phyloP scores from a whole-genome alignment of 1,140 invertebrate species.

The Thaumatotibia leucotreta region DNA sequence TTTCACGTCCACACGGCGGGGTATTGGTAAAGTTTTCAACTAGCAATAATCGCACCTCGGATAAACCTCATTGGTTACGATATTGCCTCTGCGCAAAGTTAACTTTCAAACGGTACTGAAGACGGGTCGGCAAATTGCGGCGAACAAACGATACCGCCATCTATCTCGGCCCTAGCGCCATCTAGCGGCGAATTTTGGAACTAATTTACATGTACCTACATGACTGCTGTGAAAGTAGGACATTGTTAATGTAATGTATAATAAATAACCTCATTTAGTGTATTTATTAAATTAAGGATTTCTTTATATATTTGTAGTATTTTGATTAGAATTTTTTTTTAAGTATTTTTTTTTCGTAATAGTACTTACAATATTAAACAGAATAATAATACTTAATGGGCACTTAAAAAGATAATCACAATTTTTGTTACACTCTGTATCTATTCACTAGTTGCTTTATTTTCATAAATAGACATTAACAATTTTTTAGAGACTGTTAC shows the following conservation, averaged over 20 bases:
- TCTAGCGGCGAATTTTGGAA: not conserved
- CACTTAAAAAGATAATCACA: too few relatives aligned
- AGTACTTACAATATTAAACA: too few relatives aligned
- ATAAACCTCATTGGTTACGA: slow-evolving; percentile 92
- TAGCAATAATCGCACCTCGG: slow-evolving; percentile 93
- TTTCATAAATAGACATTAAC: too few relatives aligned
- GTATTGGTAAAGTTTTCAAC: slow-evolving; percentile 96
- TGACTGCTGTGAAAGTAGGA: not conserved
- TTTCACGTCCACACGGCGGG: slow-evolving; percentile 94
- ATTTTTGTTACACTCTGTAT: too few relatives aligned
- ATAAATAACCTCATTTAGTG: too few relatives aligned
- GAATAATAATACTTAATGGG: too few relatives aligned
- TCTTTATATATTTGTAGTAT: too few relatives aligned
- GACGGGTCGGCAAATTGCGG: slow-evolving; percentile 28
- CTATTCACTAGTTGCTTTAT: too few relatives aligned
- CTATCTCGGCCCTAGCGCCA: not conserved
- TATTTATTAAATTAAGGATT: not conserved
- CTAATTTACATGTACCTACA: slow-evolving; percentile 10
- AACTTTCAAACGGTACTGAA: slow-evolving; percentile 13
- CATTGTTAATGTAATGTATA: not conserved
- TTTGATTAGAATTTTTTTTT: too few relatives aligned
- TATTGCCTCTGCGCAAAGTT: slow-evolving; percentile 88
- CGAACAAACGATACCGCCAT: not conserved
- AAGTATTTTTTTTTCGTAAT: too few relatives aligned
- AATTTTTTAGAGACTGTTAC: too few relatives aligned